phyloP scores from a whole-genome alignment of 2,113 vertebrate species.

The Eptesicus fuscus region DNA sequence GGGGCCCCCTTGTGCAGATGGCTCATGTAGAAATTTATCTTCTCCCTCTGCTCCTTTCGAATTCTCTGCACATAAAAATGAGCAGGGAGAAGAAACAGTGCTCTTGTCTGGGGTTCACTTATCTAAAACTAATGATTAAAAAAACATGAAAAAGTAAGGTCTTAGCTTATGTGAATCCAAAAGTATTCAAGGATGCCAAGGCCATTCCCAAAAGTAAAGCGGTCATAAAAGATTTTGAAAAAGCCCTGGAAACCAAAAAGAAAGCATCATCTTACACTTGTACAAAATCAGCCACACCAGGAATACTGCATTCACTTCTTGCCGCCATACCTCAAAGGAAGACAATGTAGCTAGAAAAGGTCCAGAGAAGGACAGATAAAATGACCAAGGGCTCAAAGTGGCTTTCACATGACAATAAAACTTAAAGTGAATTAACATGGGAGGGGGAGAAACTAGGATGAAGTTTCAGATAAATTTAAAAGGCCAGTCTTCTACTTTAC shows the following conservation, averaged over 20 bases:
- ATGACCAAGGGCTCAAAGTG: neutral
- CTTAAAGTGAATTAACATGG: conserved; percentile 1
- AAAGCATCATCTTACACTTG: conserved; percentile 43
- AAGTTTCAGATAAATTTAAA: neutral
- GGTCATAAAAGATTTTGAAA: neutral
- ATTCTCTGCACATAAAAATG: neutral
- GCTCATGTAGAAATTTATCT: neutral
- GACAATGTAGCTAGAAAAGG: conserved; percentile 39
- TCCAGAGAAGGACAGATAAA: conserved; percentile 52
- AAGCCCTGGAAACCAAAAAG: conserved; percentile 27
- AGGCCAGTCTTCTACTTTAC: conserved; percentile 1
- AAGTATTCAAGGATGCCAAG: conserved; percentile 35
- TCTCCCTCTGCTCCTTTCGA: neutral
- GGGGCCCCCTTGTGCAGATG: neutral
- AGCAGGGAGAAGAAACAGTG: neutral
- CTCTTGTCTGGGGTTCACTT: neutral
- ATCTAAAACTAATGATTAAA: conserved; percentile 31
- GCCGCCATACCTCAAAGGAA: conserved; percentile 36
- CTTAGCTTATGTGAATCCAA: neutral
- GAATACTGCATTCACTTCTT: conserved; percentile 36
- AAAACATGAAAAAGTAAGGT: neutral
- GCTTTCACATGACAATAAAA: conserved; percentile 42
- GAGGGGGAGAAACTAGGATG: neutral
- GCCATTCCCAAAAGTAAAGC: neutral
- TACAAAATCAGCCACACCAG: conserved; percentile 47